Evolutionary conservation across 2,113 vertebrate species (phyloP), one percentile per base, ranked within the genome.

Genomic region (Poeciliopsis occidentalis): DNA sequence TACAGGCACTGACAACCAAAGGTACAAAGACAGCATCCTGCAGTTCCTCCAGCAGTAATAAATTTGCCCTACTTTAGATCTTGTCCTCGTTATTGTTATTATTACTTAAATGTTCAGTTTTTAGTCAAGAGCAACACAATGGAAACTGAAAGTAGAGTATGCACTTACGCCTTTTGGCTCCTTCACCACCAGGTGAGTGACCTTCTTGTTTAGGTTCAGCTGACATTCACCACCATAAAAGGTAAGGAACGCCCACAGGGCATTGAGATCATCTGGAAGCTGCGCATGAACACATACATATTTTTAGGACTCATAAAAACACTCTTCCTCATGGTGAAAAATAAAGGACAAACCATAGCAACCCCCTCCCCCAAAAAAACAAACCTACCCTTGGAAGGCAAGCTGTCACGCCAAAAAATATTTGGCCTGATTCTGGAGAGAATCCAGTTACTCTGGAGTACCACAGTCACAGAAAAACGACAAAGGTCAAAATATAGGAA

Each of bases 171-270:
- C 98, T 85, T 96, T 97, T 3, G 97, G 96, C 82, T 99, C 97
- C 63, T 96, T 97, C 68, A 98, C 96, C 63, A 99, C 94, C 89
- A 99, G 90, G 84, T 99, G 98, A 13, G 97, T 99, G 84, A 97
- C 97, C 81, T 96, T 97, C 88, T 96, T 97, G 91, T 97, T 97
- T 81, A 99, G 95, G 83, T 92, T 96, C 72, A 99, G 96, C 90
- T 96, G 97, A 92, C 98, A 99, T 63, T 95, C 95, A 4, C 98
- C 98, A 63, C 98, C 98, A 77, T 98, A 95, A 92, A 98, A 99
- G 4, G 98, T 99, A 34, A 99, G 84, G 89, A 97, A 94, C n/a
- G 98, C 98, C 98, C 98, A 99, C 64, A 99, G 93, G 1, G 95
- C 72, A 54, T 87, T 96, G 71, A 98, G 96, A 87, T 99, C 98